A percentile compares a stretch with the other conserved stretches of the same genome.
Evolutionary conservation across 92 coral and sea anemone species (phyloP).

Genomic region (Phenganax subtilis): DNA sequence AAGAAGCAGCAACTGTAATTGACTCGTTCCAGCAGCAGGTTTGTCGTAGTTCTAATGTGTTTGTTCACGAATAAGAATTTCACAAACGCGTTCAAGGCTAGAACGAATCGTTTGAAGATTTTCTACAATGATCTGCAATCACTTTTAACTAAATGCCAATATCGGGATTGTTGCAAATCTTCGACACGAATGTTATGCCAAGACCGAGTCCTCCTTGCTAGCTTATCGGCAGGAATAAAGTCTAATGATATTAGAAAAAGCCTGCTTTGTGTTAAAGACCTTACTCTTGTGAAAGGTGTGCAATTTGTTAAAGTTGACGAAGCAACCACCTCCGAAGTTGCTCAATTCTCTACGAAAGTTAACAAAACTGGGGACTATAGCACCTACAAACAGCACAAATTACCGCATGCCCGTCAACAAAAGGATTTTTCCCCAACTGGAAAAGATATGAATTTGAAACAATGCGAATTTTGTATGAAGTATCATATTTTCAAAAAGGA

Average conservation of each 20-base stretch:
- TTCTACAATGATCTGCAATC: slow-evolving; percentile 40
- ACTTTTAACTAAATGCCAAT: slow-evolving; percentile 38
- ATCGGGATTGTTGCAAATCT: slow-evolving; percentile 30
- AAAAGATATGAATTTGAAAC: background rate
- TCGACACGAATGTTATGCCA: slow-evolving; percentile 28
- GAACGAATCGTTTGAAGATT: slow-evolving; percentile 37
- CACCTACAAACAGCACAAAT: background rate
- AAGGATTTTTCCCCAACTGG: background rate
- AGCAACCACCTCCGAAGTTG: slow-evolving; percentile 23
- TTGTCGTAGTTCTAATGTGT: slow-evolving; percentile 35
- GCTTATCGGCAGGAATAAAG: slow-evolving; percentile 39
- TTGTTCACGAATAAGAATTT: slow-evolving; percentile 37
- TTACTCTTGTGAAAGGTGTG: slow-evolving; percentile 39
- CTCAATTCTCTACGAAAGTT: background rate
- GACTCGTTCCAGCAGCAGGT: slow-evolving; percentile 38
- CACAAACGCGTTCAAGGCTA: slow-evolving; percentile 36
- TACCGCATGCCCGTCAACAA: background rate
- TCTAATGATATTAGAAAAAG: slow-evolving; percentile 36
- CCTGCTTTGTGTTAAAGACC: slow-evolving; percentile 33
- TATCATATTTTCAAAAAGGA: slow-evolving; percentile 24
- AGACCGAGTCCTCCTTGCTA: slow-evolving; percentile 32
- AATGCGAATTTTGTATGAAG: slow-evolving; percentile 26
- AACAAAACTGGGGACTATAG: slow-evolving; percentile 16
- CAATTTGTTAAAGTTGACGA: slow-evolving; percentile 28
- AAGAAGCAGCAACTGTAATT: slow-evolving; percentile 6